These are phyloP conservation scores for Prunella himalayana DNA, from an alignment of 2,113 vertebrate species.

Conservation along the genomic window DNA sequence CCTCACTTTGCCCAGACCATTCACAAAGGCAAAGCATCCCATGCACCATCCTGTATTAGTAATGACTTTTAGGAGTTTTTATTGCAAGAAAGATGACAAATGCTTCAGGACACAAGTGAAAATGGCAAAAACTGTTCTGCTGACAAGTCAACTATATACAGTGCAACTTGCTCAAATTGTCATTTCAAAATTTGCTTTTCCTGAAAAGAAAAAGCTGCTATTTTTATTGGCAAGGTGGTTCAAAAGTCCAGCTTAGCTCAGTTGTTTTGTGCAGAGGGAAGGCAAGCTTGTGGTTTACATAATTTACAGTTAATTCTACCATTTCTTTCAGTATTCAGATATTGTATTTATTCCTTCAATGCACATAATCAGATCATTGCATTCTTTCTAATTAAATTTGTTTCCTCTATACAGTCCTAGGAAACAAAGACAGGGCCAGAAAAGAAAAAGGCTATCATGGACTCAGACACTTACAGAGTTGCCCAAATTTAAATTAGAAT, in stretches of 20 bases:
- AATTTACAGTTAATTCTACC: not conserved
- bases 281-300: not conserved
- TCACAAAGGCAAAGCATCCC: not conserved
- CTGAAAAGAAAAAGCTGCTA: not conserved
- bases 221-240: not conserved
- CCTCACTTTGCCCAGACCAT: not conserved
- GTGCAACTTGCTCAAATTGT: not conserved
- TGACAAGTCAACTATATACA: not conserved
- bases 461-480: not conserved
- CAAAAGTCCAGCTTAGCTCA: not conserved
- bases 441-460: not conserved
- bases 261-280: not conserved
- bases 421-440: not conserved
- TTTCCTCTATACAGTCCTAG: not conserved
- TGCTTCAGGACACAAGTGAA: not conserved
- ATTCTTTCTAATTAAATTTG: constrained; percentile 10
- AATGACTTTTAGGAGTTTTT: not conserved
- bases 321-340: not conserved
- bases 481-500: not conserved
- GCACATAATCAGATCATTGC: not conserved
- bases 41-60: too few species aligned
- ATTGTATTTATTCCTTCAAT: not conserved
- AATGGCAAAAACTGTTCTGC: not conserved
- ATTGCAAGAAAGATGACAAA: not conserved
- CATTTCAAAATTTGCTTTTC: not conserved